phyloP scores from a whole-genome alignment of 2,888 invertebrate genomes.

The Cheilosia urbana region DNA sequence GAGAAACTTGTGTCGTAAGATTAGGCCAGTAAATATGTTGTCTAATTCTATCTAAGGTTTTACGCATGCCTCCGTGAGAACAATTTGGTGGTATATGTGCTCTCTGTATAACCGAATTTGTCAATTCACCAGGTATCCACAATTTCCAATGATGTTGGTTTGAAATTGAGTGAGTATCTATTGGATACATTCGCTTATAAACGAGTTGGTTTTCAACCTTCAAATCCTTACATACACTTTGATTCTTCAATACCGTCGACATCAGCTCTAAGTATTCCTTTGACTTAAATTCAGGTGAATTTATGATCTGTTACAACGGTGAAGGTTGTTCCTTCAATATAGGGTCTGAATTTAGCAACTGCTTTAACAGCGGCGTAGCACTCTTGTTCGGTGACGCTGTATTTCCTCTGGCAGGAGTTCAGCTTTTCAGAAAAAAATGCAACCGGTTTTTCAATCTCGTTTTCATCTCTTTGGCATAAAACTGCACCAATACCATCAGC shows the following conservation, averaged over 20 bases:
- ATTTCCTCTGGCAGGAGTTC: neutral
- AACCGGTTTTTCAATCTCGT: neutral
- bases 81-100: neutral
- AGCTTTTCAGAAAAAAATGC: neutral
- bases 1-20: neutral
- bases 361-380: neutral
- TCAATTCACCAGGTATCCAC: neutral
- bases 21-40: constrained; percentile 11
- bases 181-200: neutral
- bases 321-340: too few relatives aligned
- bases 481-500: neutral
- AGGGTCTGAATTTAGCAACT: neutral
- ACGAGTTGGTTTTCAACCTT: neutral
- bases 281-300: too few relatives aligned
- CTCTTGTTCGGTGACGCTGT: neutral
- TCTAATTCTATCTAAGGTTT: neutral
- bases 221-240: neutral
- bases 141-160: neutral
- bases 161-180: neutral
- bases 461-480: neutral
- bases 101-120: neutral
- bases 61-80: neutral
- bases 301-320: too few relatives aligned
- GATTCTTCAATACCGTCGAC: neutral
- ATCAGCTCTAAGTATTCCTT: neutral